Conservation (phyloP, 2,113 vertebrate genomes). For the Heterotilapia buettikoferi region DNA sequence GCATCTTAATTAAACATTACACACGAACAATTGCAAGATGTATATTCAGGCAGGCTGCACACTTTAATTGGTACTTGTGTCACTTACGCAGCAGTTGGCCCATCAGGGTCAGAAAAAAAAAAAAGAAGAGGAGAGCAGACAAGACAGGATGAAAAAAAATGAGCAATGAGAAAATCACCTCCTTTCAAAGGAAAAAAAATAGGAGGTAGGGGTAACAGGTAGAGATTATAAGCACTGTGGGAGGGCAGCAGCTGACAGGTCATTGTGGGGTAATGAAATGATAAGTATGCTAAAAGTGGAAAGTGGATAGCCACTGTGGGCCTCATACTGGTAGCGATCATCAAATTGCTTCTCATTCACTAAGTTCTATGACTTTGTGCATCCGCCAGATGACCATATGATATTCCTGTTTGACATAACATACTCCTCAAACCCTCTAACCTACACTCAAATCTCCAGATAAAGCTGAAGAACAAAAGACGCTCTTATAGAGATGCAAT, state of each 20-base stretch:
- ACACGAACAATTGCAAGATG: constrained; percentile 33
- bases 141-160: background rate
- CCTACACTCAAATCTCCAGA: background rate
- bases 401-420: background rate
- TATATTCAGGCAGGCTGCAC: constrained; percentile 21
- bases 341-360: constrained; percentile 69
- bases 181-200: constrained; percentile 14
- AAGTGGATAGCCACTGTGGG: constrained; percentile 29
- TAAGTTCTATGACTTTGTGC: constrained; percentile 51
- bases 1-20: constrained; percentile 57
- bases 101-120: constrained; percentile 9
- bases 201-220: background rate
- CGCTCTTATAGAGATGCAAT: background rate
- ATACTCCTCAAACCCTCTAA: background rate
- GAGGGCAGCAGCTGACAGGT: constrained; percentile 14
- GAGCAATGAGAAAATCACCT: constrained; percentile 32
- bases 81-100: constrained; percentile 24
- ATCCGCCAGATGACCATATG: constrained; percentile 46
- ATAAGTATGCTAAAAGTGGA: constrained; percentile 44
- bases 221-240: background rate
- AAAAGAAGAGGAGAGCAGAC: background rate
- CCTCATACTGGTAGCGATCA: constrained; percentile 54
- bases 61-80: constrained; percentile 52
- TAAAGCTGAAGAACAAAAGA: background rate
- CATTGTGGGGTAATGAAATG: constrained; percentile 54